These are phyloP conservation scores for Electrophaes corylata DNA, from an alignment of 2,888 invertebrate genomes.

Conservation along the genomic window DNA sequence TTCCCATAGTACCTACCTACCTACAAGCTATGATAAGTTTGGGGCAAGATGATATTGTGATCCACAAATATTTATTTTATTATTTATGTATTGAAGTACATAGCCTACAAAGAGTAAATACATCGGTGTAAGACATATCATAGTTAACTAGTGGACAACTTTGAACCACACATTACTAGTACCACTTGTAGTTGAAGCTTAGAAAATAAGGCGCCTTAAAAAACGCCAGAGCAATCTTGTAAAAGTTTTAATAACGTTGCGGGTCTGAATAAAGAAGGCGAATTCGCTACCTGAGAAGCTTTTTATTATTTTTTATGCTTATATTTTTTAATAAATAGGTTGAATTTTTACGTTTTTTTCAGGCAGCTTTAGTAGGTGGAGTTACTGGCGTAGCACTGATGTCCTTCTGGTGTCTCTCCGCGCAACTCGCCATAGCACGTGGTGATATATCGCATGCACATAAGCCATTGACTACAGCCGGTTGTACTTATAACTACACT, in stretches of 20 bases:
- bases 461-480: conserved; percentile 85
- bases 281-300: not conserved
- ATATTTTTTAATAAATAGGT: not conserved
- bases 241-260: not conserved
- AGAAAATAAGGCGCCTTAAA: not conserved
- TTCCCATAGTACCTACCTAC: too few relatives aligned
- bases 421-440: conserved; percentile 85
- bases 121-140: too few relatives aligned
- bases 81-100: too few relatives aligned
- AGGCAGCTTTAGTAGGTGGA: conserved; percentile 86
- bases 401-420: conserved; percentile 86
- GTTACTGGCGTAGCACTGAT: conserved; percentile 80
- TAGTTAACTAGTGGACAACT: too few relatives aligned
- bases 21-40: too few relatives aligned
- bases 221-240: not conserved
- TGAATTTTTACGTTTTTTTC: conserved; percentile 14
- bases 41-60: too few relatives aligned
- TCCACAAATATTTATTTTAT: too few relatives aligned
- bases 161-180: too few relatives aligned
- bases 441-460: conserved; percentile 86
- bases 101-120: too few relatives aligned
- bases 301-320: too few relatives aligned
- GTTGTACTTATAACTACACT: conserved; percentile 86
- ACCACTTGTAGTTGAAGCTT: too few relatives aligned
- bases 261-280: not conserved